Evolutionary conservation across 2,888 invertebrate species (phyloP), one percentile per base, ranked within the genome.

Genomic region (Neoitamus cyanurus): DNA sequence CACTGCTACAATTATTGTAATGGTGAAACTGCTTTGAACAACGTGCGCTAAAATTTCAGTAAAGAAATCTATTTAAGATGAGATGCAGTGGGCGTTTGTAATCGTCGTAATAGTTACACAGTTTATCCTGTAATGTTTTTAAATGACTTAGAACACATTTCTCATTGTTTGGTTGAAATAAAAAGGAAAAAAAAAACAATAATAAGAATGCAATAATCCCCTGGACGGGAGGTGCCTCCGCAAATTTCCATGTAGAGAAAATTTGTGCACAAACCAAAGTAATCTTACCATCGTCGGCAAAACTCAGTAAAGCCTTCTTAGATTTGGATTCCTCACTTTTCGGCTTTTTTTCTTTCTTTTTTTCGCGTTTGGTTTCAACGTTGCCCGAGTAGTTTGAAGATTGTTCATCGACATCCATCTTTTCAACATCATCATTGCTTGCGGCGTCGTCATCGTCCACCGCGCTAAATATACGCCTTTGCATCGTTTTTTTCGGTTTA

Each of bases 401-500:
- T 36, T 87, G 86, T 73, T 88, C 89, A 30, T 91, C 90, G 20
- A 90, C 87, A 75, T 92, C 90, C 89, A 90, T 90, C 77, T 89
- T 89, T 88, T 91, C 88, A 87, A 90, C 87, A 92, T 91, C 30
- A 92, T 91, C 87, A 13, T 90, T 91, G 46, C 92, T 92, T 86
- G 92, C 92, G 87, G 91, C 90, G 25, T 94, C 94, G 73, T 94
- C 94, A 75, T 94, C 95, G 88, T 95, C 95, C 87, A 94, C 94
- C 85, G 94, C 94, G 89, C 94, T 94, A 91, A 95, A 95, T 85
- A 95, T 94, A 84, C 96, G 94, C 86, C 95, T 92, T 89, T 96
- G 95, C 87, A 97, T 96, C 90, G 94, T 95, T 89, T 97, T 95
- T 89, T 95, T 95, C 0, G 97, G 97, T 92, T 97, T 97, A 88